Percentiles rank a stretch among this genome's conserved stretches.
phyloP scores from a whole-genome alignment of 1,140 invertebrate species.

The Subanguina moxae region DNA sequence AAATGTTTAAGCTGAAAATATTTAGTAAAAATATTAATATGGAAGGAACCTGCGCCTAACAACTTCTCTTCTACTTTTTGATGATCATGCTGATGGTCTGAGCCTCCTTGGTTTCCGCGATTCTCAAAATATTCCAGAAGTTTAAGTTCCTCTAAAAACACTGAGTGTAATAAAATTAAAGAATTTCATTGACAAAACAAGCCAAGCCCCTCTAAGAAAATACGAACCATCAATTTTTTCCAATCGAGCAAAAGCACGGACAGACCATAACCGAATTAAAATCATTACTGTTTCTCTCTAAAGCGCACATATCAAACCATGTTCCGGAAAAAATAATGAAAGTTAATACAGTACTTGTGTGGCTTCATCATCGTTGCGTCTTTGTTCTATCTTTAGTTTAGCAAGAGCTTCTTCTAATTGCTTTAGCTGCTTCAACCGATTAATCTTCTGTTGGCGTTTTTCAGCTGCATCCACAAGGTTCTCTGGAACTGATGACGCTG shows the following conservation, averaged over 20 bases:
- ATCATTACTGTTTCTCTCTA: slow-evolving; percentile 30
- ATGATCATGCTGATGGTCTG: not conserved
- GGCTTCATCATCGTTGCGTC: slow-evolving; percentile 30
- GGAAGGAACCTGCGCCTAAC: too few species aligned
- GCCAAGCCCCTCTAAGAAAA: slow-evolving; percentile 11
- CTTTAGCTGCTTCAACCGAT: slow-evolving; percentile 17
- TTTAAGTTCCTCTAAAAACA: slow-evolving; percentile 48
- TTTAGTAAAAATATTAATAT: too few species aligned
- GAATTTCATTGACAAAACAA: slow-evolving; percentile 1
- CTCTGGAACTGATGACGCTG: not conserved
- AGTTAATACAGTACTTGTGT: slow-evolving; percentile 16
- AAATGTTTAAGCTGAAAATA: too few species aligned
- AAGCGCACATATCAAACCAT: slow-evolving; percentile 13
- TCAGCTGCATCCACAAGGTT: slow-evolving; percentile 11
- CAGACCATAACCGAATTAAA: slow-evolving; percentile 31
- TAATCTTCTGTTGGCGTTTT: slow-evolving; percentile 24
- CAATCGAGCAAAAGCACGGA: slow-evolving; percentile 73
- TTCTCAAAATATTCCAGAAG: slow-evolving; percentile 23
- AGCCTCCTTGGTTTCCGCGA: not conserved
- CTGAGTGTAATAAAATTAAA: slow-evolving; percentile 13
- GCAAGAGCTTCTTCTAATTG: slow-evolving; percentile 26
- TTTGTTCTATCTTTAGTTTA: slow-evolving; percentile 21
- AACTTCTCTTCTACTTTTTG: too few species aligned
- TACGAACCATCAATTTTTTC: slow-evolving; percentile 61
- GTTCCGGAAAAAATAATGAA: slow-evolving; percentile 9